These are phyloP conservation scores for Psettodes erumei DNA, from an alignment of 2,113 vertebrate species.

Conservation along the genomic window DNA sequence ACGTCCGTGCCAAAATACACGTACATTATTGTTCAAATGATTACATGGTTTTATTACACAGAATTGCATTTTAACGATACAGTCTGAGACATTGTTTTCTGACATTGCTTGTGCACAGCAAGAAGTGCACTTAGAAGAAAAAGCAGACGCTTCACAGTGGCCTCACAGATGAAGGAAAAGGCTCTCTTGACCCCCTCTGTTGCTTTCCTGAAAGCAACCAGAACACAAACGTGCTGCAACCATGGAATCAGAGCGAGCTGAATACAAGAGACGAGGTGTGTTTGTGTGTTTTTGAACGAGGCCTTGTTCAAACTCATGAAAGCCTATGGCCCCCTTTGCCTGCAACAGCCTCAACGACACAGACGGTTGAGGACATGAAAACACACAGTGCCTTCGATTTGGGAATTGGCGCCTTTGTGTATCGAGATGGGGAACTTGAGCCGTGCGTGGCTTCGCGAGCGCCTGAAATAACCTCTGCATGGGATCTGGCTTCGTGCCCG, in stretches of 20 bases:
- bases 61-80: neutral
- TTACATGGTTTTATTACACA: neutral
- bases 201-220: neutral
- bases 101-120: neutral
- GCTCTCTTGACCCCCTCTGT: conserved; percentile 2
- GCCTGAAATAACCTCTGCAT: conserved; percentile 47
- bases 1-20: neutral
- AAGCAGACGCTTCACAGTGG: neutral
- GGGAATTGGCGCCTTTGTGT: conserved; percentile 17
- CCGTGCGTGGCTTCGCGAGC: conserved; percentile 19
- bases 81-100: neutral
- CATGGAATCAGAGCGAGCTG: conserved; percentile 13
- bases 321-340: conserved; percentile 33
- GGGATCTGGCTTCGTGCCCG: conserved; percentile 25
- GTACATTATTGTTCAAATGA: neutral
- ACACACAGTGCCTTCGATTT: too few species aligned
- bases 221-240: neutral
- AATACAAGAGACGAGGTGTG: neutral
- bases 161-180: neutral
- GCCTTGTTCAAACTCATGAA: conserved; percentile 42
- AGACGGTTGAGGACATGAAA: conserved; percentile 40
- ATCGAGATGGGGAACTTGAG: conserved; percentile 13
- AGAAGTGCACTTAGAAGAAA: neutral
- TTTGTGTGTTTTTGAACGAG: conserved; percentile 41
- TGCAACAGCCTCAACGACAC: conserved; percentile 38